Conservation (phyloP, 92 coral and sea anemone genomes). For the Epizoanthus fatuus region DNA sequence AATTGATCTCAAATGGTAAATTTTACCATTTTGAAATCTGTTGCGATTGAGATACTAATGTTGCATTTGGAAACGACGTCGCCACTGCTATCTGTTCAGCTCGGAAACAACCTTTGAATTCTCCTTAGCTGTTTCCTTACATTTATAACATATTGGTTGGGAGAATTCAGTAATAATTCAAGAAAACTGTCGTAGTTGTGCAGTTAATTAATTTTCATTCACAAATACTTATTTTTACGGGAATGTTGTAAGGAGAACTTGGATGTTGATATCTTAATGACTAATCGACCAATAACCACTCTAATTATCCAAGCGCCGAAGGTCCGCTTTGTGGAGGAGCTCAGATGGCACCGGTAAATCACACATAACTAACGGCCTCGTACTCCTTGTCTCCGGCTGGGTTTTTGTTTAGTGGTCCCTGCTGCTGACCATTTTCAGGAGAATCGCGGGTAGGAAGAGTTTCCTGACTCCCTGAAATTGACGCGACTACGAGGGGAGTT, state of each 20-base stretch:
- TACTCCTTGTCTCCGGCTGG: not conserved
- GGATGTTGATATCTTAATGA: not conserved
- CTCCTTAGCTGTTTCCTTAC: not conserved
- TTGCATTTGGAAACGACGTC: slow-evolving; percentile 34
- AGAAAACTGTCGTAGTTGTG: not conserved
- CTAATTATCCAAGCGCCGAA: not conserved
- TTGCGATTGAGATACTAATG: slow-evolving; percentile 1
- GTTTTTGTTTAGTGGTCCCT: not conserved
- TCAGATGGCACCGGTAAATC: not conserved
- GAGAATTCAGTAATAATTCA: not conserved
- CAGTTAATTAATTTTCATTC: not conserved
- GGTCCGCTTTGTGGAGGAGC: not conserved
- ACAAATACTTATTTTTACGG: too few relatives aligned
- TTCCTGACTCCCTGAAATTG: slow-evolving; percentile 29
- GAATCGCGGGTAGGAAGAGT: slow-evolving; percentile 2
- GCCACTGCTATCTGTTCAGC: not conserved
- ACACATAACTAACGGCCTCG: slow-evolving; percentile 14
- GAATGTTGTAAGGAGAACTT: not conserved
- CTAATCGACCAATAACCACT: too few relatives aligned
- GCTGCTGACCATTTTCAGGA: not conserved
- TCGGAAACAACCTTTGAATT: not conserved
- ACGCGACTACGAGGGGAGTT: slow-evolving; percentile 13
- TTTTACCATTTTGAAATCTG: not conserved
- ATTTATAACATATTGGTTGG: not conserved
- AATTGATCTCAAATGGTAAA: too few relatives aligned